A percentile compares a stretch with the other conserved stretches of the same genome.
These are phyloP conservation scores for Steatornis caripensis DNA, from an alignment of 2,113 vertebrate genomes.

Conservation along the genomic window DNA sequence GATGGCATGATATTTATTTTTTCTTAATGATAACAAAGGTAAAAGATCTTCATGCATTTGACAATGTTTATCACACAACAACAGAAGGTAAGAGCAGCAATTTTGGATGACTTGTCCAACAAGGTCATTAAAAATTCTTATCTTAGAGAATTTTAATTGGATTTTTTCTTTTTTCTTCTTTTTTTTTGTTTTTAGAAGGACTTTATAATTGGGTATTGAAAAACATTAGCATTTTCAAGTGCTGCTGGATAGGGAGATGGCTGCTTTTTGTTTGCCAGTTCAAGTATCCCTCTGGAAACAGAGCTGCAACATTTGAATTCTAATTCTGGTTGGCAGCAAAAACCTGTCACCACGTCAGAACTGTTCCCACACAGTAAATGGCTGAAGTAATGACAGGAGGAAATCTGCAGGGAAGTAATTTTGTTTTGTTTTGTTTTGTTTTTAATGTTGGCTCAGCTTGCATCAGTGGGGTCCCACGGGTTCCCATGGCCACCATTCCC, in stretches of 20 bases:
- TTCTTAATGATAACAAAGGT: background rate
- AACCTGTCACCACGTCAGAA: conserved; percentile 19
- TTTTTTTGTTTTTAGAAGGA: background rate
- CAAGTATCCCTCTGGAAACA: conserved; percentile 28
- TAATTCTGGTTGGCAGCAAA: conserved; percentile 38
- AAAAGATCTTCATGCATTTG: background rate
- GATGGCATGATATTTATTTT: background rate
- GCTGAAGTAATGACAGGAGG: background rate
- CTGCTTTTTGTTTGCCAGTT: conserved; percentile 11
- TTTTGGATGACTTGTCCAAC: background rate
- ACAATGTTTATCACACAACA: background rate
- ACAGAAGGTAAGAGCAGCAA: background rate
- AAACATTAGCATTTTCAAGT: conserved; percentile 20
- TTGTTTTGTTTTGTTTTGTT: background rate
- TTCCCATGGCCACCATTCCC: background rate
- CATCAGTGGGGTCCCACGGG: background rate
- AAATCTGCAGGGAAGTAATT: background rate
- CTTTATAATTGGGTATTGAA: background rate
- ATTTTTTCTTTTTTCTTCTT: background rate
- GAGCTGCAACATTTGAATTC: background rate
- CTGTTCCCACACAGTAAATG: background rate
- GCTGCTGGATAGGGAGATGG: background rate
- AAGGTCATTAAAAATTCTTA: background rate
- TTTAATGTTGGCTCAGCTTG: background rate
- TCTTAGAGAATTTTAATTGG: background rate